Conservation (phyloP, 2,113 vertebrate species). For the Gobio gobio region DNA sequence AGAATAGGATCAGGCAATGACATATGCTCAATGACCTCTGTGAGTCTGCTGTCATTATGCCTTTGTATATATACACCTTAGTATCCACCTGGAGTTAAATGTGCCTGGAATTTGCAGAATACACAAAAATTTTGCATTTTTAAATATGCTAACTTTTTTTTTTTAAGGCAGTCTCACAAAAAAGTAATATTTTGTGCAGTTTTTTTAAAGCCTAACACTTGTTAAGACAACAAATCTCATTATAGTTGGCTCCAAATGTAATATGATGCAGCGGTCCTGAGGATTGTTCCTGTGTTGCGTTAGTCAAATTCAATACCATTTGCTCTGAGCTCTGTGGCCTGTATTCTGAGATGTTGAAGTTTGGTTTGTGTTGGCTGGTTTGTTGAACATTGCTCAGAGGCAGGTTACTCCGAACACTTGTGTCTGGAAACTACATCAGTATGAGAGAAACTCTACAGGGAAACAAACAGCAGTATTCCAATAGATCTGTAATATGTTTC, state of each 20-base stretch:
- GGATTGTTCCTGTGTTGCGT: conserved; percentile 27
- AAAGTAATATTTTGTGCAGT: neutral
- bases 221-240: conserved; percentile 1
- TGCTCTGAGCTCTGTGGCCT: conserved; percentile 18
- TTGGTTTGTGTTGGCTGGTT: conserved; percentile 48
- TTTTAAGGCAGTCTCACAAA: neutral
- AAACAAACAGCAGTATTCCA: conserved; percentile 14
- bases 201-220: conserved; percentile 40
- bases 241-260: conserved; percentile 30
- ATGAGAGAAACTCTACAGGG: conserved; percentile 26
- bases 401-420: conserved; percentile 30
- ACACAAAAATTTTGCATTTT: neutral
- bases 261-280: conserved; percentile 31
- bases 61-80: no score
- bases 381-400: conserved; percentile 36
- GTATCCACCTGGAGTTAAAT: neutral
- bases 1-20: no score
- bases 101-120: neutral
- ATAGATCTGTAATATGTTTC: conserved; percentile 38
- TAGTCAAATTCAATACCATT: neutral
- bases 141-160: neutral
- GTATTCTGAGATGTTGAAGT: conserved; percentile 30
- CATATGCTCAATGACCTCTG: neutral
- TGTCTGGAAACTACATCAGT: conserved; percentile 55
- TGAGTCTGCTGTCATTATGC: neutral